These are phyloP conservation scores for Dicyrtomina minuta DNA, from an alignment of 2,888 invertebrate species.

Conservation along the genomic window DNA sequence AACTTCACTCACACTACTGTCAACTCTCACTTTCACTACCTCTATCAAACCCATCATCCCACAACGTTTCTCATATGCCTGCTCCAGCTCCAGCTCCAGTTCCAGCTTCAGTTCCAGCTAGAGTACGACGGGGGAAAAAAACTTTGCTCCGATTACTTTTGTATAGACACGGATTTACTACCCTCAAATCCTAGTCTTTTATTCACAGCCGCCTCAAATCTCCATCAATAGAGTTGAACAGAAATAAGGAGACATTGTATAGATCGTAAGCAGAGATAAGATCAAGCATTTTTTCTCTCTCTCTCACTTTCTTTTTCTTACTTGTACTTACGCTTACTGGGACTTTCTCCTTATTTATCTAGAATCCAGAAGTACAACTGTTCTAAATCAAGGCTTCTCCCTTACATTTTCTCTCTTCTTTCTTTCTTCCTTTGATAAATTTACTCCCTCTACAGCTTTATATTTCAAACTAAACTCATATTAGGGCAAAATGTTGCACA, in stretches of 20 bases:
- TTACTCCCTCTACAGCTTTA: too few species aligned
- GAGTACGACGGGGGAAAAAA: not conserved
- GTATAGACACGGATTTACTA: constrained; percentile 24
- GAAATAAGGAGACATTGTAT: not conserved
- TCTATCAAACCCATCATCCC: constrained; percentile 13
- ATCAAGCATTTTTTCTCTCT: not conserved
- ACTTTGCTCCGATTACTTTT: constrained; percentile 15
- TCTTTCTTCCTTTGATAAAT: too few species aligned
- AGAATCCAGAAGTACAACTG: not conserved
- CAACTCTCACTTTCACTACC: constrained; percentile 32
- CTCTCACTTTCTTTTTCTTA: not conserved
- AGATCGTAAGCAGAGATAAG: not conserved
- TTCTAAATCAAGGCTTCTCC: not conserved
- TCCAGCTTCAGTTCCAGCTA: too few species aligned
- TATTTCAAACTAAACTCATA: too few species aligned
- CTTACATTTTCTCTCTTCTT: not conserved
- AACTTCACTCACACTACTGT: constrained; percentile 14
- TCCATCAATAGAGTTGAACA: constrained; percentile 13
- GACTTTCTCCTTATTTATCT: not conserved
- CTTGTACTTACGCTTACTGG: not conserved
- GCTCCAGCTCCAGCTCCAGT: too few species aligned
- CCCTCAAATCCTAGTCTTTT: constrained; percentile 26
- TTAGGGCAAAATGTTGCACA: too few species aligned
- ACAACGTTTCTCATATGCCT: constrained; percentile 28
- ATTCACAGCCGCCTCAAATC: constrained; percentile 23